These are phyloP conservation scores for Dione vanillae DNA, from an alignment of 2,888 invertebrate species.

Conservation along the genomic window DNA sequence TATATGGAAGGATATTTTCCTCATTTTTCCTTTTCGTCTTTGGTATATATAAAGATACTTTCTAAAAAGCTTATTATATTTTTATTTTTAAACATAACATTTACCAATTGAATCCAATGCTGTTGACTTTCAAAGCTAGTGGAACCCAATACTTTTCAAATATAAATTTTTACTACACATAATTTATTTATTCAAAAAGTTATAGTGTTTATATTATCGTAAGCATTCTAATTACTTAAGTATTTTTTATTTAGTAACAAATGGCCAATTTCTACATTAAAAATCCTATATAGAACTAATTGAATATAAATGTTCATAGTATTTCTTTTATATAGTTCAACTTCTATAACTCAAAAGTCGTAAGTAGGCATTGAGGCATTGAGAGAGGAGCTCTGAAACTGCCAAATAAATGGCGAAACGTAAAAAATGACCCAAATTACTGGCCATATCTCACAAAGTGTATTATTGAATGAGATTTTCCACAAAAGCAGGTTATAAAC, in stretches of 20 bases:
- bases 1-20: background rate
- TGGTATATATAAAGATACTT: too few species aligned
- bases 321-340: constrained; percentile 3
- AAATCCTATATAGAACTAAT: background rate
- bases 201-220: too few species aligned
- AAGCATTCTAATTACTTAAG: too few species aligned
- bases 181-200: too few species aligned
- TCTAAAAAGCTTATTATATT: too few species aligned
- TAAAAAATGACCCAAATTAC: constrained; percentile 30
- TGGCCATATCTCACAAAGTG: constrained; percentile 22
- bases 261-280: background rate
- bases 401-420: constrained; percentile 13
- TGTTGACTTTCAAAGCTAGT: too few species aligned
- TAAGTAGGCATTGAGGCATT: constrained; percentile 23
- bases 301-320: background rate
- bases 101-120: too few species aligned
- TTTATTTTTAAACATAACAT: too few species aligned
- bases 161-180: too few species aligned
- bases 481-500: constrained; percentile 30
- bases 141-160: too few species aligned
- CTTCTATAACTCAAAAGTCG: constrained; percentile 5
- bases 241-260: too few species aligned
- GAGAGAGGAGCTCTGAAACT: constrained; percentile 24
- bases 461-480: constrained; percentile 35
- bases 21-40: background rate